Base-by-base conservation (phyloP, 2,797 vertebrate genomes). In the Cichlasoma orientale region DNA sequence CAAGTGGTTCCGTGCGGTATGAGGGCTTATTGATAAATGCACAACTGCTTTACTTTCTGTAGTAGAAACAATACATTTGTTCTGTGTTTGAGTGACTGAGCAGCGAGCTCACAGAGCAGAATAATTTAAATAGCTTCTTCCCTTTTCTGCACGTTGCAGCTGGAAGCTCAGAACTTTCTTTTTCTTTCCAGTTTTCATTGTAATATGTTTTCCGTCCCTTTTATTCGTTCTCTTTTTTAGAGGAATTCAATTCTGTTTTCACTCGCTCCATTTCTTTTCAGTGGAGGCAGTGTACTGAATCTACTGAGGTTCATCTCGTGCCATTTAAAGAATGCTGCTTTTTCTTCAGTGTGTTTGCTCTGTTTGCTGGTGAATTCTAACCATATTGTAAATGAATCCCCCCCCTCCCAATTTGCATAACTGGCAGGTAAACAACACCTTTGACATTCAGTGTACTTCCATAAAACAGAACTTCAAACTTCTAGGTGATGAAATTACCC, bases 221-320 rank as follows among this genome's bases (percentile, higher is more conserved):
- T 91, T 86, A 86, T 89, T 90, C 74, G 85, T 71, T 79, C 55
- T 66, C 25, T 83, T 91, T 93, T 92, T 92, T 50, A 77, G 74
- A 83, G 73, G 85, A 91, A 92, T 91, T 91, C 85, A 91, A 90
- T 90, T 88, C 77, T 86, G 79, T 86, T 92, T 93, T 93, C 78
- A 72, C 91, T 90, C 78, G 78, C 92, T 92, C 80, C 83, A 83
- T 93, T 91, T 90, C 86, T 85, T 86, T 86, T 84, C 81, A 86
- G 74, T 55, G 72, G 56, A 72, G 83, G 38, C 83, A 47, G 82
- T 69, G 82, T 56, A 58, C 73, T 73, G 80, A 83, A 78, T 91
- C 86, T 74, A 21, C 80, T 70, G 80, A 89, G 84, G 79, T 89
- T 86, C 83, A 78, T 90, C 85, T 88, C 50, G 77, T 88, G 86